A percentile compares a stretch with the other conserved stretches of the same genome.
phyloP scores from a whole-genome alignment of 35 echinoderm and acorn worm genomes.

The Stichopus chloronotus region DNA sequence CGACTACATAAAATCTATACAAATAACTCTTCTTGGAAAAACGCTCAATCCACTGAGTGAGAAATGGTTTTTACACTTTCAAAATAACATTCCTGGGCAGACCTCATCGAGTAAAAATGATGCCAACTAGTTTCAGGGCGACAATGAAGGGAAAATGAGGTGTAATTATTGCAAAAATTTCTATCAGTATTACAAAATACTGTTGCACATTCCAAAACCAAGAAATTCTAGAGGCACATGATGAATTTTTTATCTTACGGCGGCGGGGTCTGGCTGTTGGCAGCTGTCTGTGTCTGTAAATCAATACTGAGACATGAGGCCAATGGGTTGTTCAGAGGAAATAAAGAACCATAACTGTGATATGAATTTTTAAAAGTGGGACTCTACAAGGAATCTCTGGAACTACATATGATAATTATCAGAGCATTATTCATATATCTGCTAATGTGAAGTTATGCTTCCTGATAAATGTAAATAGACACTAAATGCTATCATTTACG shows the following conservation, averaged over 20 bases:
- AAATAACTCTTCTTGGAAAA: background rate
- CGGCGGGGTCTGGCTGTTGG: background rate
- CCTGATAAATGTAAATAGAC: too few species aligned
- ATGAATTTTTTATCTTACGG: background rate
- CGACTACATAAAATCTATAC: background rate
- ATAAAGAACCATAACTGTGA: background rate
- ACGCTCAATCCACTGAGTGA: background rate
- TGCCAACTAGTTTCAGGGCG: background rate
- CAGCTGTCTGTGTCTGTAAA: background rate
- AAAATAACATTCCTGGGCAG: background rate
- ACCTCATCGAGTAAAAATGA: background rate
- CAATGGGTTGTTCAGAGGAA: background rate
- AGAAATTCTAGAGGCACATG: background rate
- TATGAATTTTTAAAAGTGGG: background rate
- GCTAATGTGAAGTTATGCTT: too few species aligned
- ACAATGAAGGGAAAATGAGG: background rate
- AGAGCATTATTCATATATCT: too few species aligned
- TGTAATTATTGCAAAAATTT: background rate
- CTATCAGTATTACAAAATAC: background rate
- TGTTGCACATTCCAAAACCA: background rate
- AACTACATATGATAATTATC: too few species aligned
- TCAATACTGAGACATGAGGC: background rate
- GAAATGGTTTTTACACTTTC: background rate
- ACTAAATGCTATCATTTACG: too few species aligned
- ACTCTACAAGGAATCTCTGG: too few species aligned